Percentiles rank a stretch among this genome's conserved stretches.
Evolutionary conservation across 2,888 invertebrate species (phyloP).

Genomic region (Drosophila pullipes): DNA sequence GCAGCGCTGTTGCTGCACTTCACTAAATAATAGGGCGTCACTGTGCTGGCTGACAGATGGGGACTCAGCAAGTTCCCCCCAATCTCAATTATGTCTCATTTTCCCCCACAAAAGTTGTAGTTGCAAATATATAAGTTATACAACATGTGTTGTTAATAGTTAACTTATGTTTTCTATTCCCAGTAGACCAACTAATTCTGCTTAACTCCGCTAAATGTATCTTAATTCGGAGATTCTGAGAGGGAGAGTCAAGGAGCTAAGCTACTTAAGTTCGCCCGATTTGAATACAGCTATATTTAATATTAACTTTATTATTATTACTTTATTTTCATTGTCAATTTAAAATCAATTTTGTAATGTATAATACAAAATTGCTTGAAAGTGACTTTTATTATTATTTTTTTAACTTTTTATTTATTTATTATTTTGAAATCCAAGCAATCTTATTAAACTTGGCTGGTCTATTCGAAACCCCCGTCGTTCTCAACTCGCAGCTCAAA

Average conservation of each 20-base stretch:
- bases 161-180: not conserved
- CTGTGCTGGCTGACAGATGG: constrained; percentile 49
- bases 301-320: not conserved
- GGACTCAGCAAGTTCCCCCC: constrained; percentile 17
- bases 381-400: not conserved
- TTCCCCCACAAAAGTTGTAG: not conserved
- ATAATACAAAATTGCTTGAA: not conserved
- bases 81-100: constrained; percentile 10
- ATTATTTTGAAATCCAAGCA: not conserved
- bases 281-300: not conserved
- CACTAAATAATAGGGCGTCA: constrained; percentile 70
- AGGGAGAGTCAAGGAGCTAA: too few relatives aligned
- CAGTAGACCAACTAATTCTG: not conserved
- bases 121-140: not conserved
- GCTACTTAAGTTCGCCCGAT: not conserved
- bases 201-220: not conserved
- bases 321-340: not conserved
- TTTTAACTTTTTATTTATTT: not conserved
- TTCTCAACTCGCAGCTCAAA: constrained; percentile 30
- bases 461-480: not conserved
- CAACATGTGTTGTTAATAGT: not conserved
- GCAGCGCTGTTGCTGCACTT: constrained; percentile 63
- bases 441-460: not conserved
- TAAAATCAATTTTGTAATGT: not conserved
- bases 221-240: not conserved